Evolutionary conservation across 2,113 vertebrate genomes (phyloP).

Genomic region (Albula glossodonta): DNA sequence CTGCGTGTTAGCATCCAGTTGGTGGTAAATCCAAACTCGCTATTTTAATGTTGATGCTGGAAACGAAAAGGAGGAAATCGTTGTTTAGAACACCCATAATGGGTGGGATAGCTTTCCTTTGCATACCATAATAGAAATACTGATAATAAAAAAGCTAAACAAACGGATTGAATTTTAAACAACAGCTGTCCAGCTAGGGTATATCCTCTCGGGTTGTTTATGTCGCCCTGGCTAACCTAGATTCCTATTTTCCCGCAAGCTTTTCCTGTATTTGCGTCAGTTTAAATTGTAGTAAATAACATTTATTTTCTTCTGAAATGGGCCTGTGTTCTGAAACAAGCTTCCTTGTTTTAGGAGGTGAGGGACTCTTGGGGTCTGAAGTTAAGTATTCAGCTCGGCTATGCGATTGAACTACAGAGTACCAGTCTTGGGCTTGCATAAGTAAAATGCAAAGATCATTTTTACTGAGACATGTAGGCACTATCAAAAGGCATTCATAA

Average conservation of each 20-base stretch:
- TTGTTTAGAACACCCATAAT: conserved; percentile 63
- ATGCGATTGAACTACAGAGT: background rate
- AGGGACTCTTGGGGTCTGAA: background rate
- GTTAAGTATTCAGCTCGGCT: background rate
- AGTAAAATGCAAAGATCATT: background rate
- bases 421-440: background rate
- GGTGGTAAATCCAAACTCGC: conserved; percentile 28
- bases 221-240: conserved; percentile 44
- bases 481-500: no score
- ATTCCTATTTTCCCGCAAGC: conserved; percentile 48
- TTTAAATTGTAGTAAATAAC: conserved; percentile 18
- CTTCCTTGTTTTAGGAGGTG: background rate
- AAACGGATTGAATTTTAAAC: conserved; percentile 69
- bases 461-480: background rate
- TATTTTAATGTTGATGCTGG: conserved; percentile 41
- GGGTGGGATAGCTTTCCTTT: conserved; percentile 66
- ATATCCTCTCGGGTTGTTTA: conserved; percentile 58
- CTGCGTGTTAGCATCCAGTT: background rate
- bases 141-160: conserved; percentile 43
- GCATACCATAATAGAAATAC: conserved; percentile 52
- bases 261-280: conserved; percentile 31
- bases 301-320: conserved; percentile 5
- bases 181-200: conserved; percentile 60
- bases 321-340: background rate
- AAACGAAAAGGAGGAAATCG: conserved; percentile 63